Conservation (phyloP, 2,888 invertebrate species). For the Eupeodes luniger region DNA sequence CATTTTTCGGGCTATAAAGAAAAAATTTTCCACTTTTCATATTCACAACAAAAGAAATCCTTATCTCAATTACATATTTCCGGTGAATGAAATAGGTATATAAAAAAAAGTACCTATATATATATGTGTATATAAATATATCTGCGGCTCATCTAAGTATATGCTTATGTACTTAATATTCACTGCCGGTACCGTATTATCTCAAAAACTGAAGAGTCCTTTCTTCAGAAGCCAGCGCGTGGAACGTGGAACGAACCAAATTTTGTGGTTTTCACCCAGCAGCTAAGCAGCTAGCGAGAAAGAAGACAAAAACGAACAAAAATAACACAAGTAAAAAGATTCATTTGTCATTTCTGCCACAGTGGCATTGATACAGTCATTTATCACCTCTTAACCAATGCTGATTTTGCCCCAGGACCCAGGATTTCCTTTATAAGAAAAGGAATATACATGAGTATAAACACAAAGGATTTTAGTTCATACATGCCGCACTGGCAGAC, state of each 20-base stretch:
- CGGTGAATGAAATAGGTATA: slow-evolving; percentile 40
- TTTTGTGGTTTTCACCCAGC: not conserved
- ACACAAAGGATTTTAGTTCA: slow-evolving; percentile 14
- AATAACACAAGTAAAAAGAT: slow-evolving; percentile 36
- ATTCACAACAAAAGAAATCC: slow-evolving; percentile 71
- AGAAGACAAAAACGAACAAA: not conserved
- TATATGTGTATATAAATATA: not conserved
- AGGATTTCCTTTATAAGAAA: not conserved
- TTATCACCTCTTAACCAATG: slow-evolving; percentile 72
- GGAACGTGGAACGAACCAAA: not conserved
- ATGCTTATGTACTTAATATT: slow-evolving; percentile 68
- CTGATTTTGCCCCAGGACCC: slow-evolving; percentile 46
- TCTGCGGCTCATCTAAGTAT: slow-evolving; percentile 36
- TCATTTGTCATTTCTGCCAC: slow-evolving; percentile 76
- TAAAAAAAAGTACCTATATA: not conserved
- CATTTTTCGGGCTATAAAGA: slow-evolving; percentile 37
- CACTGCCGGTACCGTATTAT: slow-evolving; percentile 65
- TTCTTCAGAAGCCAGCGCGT: slow-evolving; percentile 17
- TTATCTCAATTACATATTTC: slow-evolving; percentile 75
- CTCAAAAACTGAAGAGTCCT: slow-evolving; percentile 56
- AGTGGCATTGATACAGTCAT: slow-evolving; percentile 73
- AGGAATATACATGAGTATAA: not conserved
- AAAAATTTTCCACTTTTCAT: slow-evolving; percentile 68
- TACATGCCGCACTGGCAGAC: slow-evolving; percentile 42
- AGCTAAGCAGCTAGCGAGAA: not conserved